Conservation (phyloP, 2,113 vertebrate species). For the Prochilodus magdalenae region DNA sequence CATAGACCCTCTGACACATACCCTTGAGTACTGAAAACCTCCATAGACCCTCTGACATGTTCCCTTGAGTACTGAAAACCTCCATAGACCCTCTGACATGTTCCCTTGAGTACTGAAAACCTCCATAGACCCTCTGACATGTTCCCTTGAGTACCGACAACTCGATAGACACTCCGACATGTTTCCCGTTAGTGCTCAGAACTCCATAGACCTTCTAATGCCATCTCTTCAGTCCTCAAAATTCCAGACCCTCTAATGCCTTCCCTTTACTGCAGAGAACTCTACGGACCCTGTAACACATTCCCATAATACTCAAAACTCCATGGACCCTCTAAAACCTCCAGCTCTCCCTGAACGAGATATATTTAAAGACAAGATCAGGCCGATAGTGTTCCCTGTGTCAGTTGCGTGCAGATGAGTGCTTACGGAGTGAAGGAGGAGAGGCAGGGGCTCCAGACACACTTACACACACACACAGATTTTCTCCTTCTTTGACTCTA, state of each 20-base stretch:
- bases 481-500: slow-evolving; percentile 36
- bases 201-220: background rate
- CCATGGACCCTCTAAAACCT: background rate
- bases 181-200: background rate
- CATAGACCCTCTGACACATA: background rate
- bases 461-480: slow-evolving; percentile 4
- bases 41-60: no score
- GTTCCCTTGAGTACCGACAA: no score
- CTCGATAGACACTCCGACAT: background rate
- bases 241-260: no score
- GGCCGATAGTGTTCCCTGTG: slow-evolving; percentile 14
- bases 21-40: no score
- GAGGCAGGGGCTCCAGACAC: slow-evolving; percentile 16
- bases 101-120: background rate
- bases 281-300: no score
- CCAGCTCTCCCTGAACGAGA: background rate
- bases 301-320: background rate
- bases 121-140: background rate
- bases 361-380: slow-evolving; percentile 39
- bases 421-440: slow-evolving; percentile 26
- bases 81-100: background rate
- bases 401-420: slow-evolving; percentile 30
- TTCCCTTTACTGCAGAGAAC: no score
- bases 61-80: no score
- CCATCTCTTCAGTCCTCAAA: background rate